Percentiles rank a stretch among this genome's conserved stretches.
Conservation (phyloP, 2,888 invertebrate genomes). For the Lagria hirta region DNA sequence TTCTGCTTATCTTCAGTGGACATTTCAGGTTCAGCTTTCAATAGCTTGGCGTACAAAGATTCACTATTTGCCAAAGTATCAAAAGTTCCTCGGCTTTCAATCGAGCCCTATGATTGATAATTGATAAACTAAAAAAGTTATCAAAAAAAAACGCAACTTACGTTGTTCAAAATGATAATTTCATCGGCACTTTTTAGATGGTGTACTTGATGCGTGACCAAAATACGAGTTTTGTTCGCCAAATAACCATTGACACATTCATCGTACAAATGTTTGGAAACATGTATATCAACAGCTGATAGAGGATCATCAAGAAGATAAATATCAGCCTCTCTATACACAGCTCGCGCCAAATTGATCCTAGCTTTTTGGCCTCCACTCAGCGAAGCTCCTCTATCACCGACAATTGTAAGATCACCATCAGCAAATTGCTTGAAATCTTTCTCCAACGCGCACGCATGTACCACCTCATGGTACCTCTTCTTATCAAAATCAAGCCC, state of each 20-base stretch:
- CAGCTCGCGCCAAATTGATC: slow-evolving; percentile 67
- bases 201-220: slow-evolving; percentile 88
- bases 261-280: slow-evolving; percentile 76
- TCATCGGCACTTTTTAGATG: slow-evolving; percentile 69
- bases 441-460: slow-evolving; percentile 68
- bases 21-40: slow-evolving; percentile 50
- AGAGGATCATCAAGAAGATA: slow-evolving; percentile 83
- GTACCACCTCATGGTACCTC: slow-evolving; percentile 61
- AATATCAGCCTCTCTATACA: slow-evolving; percentile 72
- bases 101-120: slow-evolving; percentile 49
- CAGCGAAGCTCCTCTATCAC: slow-evolving; percentile 76
- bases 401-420: slow-evolving; percentile 75
- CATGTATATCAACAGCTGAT: slow-evolving; percentile 83
- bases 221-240: slow-evolving; percentile 67
- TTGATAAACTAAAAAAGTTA: slow-evolving; percentile 29
- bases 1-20: slow-evolving; percentile 47
- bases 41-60: slow-evolving; percentile 57
- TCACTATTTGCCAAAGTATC: slow-evolving; percentile 53
- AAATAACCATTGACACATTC: slow-evolving; percentile 73
- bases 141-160: slow-evolving; percentile 50
- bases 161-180: slow-evolving; percentile 66
- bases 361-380: slow-evolving; percentile 83
- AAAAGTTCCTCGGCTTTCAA: slow-evolving; percentile 56
- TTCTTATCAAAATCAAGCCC: slow-evolving; percentile 66
- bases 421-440: slow-evolving; percentile 73